Percentiles rank a stretch among this genome's conserved stretches.
Evolutionary conservation across 2,888 invertebrate species (phyloP).

Genomic region (Callimorpha dominula): DNA sequence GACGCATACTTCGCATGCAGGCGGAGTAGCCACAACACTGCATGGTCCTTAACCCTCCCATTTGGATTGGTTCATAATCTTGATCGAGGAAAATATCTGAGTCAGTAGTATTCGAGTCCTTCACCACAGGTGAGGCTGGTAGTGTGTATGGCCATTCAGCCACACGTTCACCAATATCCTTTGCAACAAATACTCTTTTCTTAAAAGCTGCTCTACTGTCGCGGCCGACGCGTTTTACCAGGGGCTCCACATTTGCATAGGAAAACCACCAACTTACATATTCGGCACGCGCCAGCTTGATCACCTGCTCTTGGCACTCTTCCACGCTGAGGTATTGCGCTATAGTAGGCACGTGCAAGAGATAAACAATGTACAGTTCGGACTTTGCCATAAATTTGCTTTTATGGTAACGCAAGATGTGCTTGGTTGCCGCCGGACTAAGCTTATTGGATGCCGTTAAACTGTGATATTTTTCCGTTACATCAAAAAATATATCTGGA

Average conservation of each 20-base stretch:
- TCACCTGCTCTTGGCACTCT: conserved; percentile 63
- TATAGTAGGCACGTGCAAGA: conserved; percentile 61
- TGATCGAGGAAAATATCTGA: conserved; percentile 12
- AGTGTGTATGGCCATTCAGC: conserved; percentile 58
- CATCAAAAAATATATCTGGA: conserved; percentile 59
- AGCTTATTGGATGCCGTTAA: conserved; percentile 36
- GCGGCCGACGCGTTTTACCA: conserved; percentile 58
- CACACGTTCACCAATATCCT: conserved; percentile 53
- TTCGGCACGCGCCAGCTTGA: conserved; percentile 62
- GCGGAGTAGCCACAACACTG: neutral
- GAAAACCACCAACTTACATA: conserved; percentile 61
- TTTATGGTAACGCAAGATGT: conserved; percentile 62
- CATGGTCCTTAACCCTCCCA: neutral
- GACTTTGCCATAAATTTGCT: conserved; percentile 59
- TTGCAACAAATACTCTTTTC: conserved; percentile 65
- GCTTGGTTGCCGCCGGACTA: conserved; percentile 55
- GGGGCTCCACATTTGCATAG: conserved; percentile 64
- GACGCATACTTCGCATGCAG: neutral
- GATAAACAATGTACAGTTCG: conserved; percentile 62
- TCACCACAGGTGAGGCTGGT: conserved; percentile 37
- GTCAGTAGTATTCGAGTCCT: conserved; percentile 3
- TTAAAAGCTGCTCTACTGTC: conserved; percentile 59
- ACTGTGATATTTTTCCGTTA: conserved; percentile 64
- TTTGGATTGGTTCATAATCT: conserved; percentile 11
- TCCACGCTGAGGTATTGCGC: conserved; percentile 58